Evolutionary conservation across 2,113 vertebrate species (phyloP).

Genomic region (Rousettus leschenaultii): DNA sequence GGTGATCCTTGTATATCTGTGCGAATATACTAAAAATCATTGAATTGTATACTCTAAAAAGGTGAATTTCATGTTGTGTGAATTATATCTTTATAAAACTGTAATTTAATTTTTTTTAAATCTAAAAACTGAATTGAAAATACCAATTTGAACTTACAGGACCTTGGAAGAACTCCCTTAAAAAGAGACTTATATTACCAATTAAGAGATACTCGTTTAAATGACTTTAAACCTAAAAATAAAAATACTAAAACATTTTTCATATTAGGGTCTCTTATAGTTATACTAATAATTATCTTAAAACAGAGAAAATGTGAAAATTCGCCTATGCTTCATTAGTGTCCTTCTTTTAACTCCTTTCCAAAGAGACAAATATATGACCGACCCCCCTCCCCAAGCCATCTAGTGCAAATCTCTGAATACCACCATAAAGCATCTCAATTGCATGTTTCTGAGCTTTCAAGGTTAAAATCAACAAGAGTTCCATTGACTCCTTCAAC

Average conservation of each 20-base stretch:
- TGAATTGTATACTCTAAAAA: background rate
- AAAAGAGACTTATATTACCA: background rate
- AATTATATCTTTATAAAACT: background rate
- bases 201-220: background rate
- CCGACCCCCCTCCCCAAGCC: too few species aligned
- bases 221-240: background rate
- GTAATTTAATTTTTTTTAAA: background rate
- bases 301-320: background rate
- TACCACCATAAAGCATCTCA: background rate
- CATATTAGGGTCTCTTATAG: background rate
- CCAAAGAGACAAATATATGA: background rate
- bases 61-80: background rate
- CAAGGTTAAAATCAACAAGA: background rate
- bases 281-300: background rate
- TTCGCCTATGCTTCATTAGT: background rate
- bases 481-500: background rate
- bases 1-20: background rate
- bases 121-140: background rate
- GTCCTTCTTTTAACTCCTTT: background rate
- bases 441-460: background rate
- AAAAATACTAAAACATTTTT: background rate
- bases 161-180: background rate
- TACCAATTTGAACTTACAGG: background rate
- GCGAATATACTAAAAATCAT: background rate
- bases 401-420: background rate